Conservation (phyloP, 2,113 vertebrate genomes). For the Sebastes schlegelii region DNA sequence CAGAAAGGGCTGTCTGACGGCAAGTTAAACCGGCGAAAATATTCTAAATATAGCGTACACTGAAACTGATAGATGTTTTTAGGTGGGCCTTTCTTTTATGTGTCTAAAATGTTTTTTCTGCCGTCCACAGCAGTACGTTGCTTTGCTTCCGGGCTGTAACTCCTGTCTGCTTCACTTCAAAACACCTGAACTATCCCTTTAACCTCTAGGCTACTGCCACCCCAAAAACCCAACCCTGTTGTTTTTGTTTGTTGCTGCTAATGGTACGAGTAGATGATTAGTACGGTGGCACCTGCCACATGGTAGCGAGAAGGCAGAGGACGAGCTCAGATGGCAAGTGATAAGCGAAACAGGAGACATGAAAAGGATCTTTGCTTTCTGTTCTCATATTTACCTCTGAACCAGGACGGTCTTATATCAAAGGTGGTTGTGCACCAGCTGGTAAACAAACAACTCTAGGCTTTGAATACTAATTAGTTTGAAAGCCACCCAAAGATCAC, state of each 20-base stretch:
- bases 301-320: background rate
- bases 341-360: conserved; percentile 53
- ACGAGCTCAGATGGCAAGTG: conserved; percentile 37
- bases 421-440: conserved; percentile 15
- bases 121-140: no score
- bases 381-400: conserved; percentile 24
- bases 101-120: no score
- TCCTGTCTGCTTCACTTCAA: no score
- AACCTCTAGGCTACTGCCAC: background rate
- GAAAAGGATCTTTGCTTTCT: conserved; percentile 38
- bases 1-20: no score
- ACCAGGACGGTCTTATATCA: background rate
- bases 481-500: background rate
- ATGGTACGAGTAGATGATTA: background rate
- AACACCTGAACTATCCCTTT: no score
- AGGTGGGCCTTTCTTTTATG: no score
- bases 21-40: no score
- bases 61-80: no score
- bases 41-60: no score
- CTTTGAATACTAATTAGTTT: background rate
- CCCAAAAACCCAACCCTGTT: background rate
- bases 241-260: background rate
- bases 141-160: no score
- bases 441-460: conserved; percentile 29
- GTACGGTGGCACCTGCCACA: background rate